Conservation (phyloP, 2,888 invertebrate genomes). For the Desoria tigrina region DNA sequence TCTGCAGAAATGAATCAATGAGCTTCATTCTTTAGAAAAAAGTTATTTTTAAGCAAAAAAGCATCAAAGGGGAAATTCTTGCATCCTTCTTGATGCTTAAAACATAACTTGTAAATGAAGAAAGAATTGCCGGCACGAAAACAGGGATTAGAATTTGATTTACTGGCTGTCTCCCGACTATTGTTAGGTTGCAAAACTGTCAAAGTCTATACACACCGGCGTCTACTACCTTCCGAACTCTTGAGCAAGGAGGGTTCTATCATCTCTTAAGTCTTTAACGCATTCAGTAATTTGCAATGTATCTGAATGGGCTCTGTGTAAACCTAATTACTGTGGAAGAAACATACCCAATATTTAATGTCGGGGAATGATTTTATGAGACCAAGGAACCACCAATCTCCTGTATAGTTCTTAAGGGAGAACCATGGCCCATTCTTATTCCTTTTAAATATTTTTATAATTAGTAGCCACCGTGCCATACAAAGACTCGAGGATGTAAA, state of each 20-base stretch:
- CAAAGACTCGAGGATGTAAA: conserved; percentile 7
- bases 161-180: conserved; percentile 1
- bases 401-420: neutral
- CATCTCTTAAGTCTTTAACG: neutral
- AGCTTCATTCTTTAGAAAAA: no score
- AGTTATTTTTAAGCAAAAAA: no score
- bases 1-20: no score
- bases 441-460: conserved; percentile 6
- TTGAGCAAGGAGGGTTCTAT: neutral
- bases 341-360: conserved; percentile 3
- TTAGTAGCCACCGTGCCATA: conserved; percentile 17
- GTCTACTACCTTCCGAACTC: neutral
- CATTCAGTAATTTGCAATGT: neutral
- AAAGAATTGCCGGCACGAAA: neutral
- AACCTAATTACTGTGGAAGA: conserved; percentile 12
- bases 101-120: no score
- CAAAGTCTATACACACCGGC: neutral
- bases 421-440: conserved; percentile 1
- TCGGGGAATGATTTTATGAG: conserved; percentile 15
- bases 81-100: no score
- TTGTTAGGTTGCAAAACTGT: conserved; percentile 2
- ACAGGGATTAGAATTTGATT: conserved; percentile 9
- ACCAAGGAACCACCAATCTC: conserved; percentile 16
- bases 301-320: neutral
- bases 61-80: no score